These are phyloP conservation scores for Cheilosia impressa DNA, from an alignment of 2,888 invertebrate genomes.

Conservation along the genomic window DNA sequence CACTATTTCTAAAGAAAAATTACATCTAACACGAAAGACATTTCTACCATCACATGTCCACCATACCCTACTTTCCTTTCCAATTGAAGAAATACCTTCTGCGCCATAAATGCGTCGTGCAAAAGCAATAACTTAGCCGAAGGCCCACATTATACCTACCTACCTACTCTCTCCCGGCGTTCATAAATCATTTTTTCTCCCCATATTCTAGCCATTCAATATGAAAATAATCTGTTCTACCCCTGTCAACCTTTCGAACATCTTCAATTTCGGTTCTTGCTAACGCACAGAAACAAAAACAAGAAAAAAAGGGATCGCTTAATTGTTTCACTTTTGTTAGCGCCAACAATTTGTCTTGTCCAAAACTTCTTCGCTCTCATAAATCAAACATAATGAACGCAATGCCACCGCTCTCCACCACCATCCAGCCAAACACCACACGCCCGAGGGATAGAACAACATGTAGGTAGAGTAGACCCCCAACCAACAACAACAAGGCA, in stretches of 20 bases:
- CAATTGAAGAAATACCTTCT: no score
- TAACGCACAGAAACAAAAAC: slow-evolving; percentile 18
- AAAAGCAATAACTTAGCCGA: slow-evolving; percentile 12
- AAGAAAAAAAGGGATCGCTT: slow-evolving; percentile 41
- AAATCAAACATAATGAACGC: slow-evolving; percentile 74
- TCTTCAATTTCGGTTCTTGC: slow-evolving; percentile 58
- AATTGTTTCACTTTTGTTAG: slow-evolving; percentile 75
- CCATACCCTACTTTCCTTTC: no score
- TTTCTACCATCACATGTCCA: no score
- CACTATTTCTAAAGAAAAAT: no score
- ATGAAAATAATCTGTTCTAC: slow-evolving; percentile 67
- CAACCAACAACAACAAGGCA: slow-evolving; percentile 56
- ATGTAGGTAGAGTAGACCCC: slow-evolving; percentile 7
- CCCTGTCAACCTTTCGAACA: slow-evolving; percentile 73
- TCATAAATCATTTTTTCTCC: slow-evolving; percentile 68
- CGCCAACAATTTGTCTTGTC: slow-evolving; percentile 74
- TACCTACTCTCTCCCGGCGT: not conserved
- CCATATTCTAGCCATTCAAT: slow-evolving; percentile 34
- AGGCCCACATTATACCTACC: no score
- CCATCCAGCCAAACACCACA: slow-evolving; percentile 15
- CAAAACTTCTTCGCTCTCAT: slow-evolving; percentile 68
- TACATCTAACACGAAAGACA: no score
- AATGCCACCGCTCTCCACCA: slow-evolving; percentile 26
- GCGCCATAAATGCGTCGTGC: not conserved
- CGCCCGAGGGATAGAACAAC: slow-evolving; percentile 36